Evolutionary conservation across 1,140 invertebrate genomes (phyloP), one percentile per base, ranked within the genome.

Genomic region (Oncopeltus fasciatus): DNA sequence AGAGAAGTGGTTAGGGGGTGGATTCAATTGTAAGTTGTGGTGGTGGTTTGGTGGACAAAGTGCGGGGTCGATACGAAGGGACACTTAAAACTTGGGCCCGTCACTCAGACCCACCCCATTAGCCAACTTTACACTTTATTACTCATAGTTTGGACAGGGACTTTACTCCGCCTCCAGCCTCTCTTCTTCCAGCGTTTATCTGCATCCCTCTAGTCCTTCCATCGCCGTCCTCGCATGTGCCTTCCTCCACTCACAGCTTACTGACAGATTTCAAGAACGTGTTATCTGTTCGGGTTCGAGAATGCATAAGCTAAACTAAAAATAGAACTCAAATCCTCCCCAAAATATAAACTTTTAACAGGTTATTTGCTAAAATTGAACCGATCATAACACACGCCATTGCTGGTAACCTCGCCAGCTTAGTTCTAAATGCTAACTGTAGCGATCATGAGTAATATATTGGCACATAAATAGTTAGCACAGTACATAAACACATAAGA

Each of bases 81-180:
- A 53, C 49, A 53, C 49, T 53, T 53, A 53, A 14, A 27, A 53
- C 49, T 53, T 53, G 49, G 4, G 14, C 49, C 24, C 14, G 31
- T 38, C 31, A 38, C 31, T 53, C 49, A 53, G 24, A 18, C 49
- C 26, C 49, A 53, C 49, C 26, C 49, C 49, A 53, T 53, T 53
- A 53, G 20, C 49, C 49, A 53, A 53, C 49, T 53, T 53, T 53
- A 53, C 49, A 53, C 49, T 53, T 53, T 53, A 53, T 53, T 53
- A 53, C 49, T 53, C 49, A 53, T 53, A 53, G 49, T 53, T 24
- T 26, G 49, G 14, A 2, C 5, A 38, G 31, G 5, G 31, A 8
- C 31, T 38, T 38, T 38, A 38, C 14, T 5, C 31, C 31, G 5
- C 31, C 14, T 38, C 5, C 31, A 38, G 31, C 14, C 31, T 8